A percentile compares a stretch with the other conserved stretches of the same genome.
Conservation (phyloP, 1,140 invertebrate genomes). For the Eurytemora carolleeae region DNA sequence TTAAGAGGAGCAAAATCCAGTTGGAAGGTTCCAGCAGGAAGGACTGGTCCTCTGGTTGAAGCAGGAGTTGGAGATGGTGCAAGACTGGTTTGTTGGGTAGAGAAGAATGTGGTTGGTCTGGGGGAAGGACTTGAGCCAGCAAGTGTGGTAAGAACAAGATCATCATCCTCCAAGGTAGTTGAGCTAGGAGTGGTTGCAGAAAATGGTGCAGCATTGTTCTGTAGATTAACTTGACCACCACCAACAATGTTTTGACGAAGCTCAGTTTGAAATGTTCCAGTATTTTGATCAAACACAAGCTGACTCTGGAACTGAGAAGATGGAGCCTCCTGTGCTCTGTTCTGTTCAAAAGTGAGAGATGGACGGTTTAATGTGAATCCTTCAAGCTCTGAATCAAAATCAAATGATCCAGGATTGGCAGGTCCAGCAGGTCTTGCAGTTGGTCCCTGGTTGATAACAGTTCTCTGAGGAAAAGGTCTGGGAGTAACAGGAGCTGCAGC, state of each 20-base stretch:
- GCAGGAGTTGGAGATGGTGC: neutral
- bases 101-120: neutral
- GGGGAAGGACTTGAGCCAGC: too few relatives aligned
- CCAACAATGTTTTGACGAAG: conserved; percentile 2
- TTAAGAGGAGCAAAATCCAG: conserved; percentile 4
- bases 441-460: conserved; percentile 1
- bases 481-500: conserved; percentile 9
- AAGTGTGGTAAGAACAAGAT: neutral
- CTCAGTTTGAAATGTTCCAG: conserved; percentile 20
- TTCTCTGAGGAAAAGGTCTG: conserved; percentile 9
- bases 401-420: conserved; percentile 1
- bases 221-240: neutral
- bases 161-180: neutral
- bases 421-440: conserved; percentile 2
- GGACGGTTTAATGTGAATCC: conserved; percentile 2
- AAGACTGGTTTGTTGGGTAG: neutral
- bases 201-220: conserved; percentile 4
- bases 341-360: conserved; percentile 15
- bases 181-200: conserved; percentile 1
- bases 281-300: conserved; percentile 19
- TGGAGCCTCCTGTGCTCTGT: conserved; percentile 1
- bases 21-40: neutral
- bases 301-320: conserved; percentile 15
- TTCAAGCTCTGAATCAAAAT: conserved; percentile 7
- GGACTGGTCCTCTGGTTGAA: neutral